These are phyloP conservation scores for Zootoca vivipara DNA, from an alignment of 2,113 vertebrate genomes.

Conservation along the genomic window DNA sequence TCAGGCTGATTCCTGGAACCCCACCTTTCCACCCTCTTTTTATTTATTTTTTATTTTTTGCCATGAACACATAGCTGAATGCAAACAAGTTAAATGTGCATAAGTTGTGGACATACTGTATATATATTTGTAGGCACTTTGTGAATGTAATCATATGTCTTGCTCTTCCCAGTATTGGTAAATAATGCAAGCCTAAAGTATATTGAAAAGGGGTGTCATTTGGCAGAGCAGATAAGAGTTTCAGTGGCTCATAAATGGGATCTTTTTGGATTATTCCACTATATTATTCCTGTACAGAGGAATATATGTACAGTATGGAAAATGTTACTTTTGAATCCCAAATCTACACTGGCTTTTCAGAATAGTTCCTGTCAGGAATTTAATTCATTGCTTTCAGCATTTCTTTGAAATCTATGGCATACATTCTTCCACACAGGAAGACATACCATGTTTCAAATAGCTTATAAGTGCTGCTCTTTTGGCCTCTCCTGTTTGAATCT, in stretches of 20 bases:
- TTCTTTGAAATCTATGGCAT: neutral
- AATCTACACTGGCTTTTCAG: neutral
- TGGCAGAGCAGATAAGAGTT: neutral
- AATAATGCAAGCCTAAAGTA: conserved; percentile 14
- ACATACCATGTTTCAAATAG: neutral
- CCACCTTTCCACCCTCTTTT: no score
- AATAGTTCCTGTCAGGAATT: conserved; percentile 1
- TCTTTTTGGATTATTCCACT: neutral
- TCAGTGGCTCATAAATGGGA: neutral
- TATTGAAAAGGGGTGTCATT: neutral
- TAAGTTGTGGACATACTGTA: no score
- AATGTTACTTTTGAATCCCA: conserved; percentile 35
- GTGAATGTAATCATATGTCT: neutral
- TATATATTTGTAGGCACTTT: neutral
- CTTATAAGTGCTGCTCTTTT: neutral
- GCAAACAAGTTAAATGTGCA: no score
- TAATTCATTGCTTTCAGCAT: neutral
- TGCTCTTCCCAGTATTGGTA: neutral
- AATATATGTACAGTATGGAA: conserved; percentile 15
- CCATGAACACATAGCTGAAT: no score
- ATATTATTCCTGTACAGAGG: conserved; percentile 28
- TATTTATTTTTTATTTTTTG: no score
- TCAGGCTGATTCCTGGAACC: no score
- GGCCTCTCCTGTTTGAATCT: neutral
- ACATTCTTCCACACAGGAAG: neutral